Base-by-base conservation (phyloP, 2,113 vertebrate genomes). In the Apodemus sylvaticus region DNA sequence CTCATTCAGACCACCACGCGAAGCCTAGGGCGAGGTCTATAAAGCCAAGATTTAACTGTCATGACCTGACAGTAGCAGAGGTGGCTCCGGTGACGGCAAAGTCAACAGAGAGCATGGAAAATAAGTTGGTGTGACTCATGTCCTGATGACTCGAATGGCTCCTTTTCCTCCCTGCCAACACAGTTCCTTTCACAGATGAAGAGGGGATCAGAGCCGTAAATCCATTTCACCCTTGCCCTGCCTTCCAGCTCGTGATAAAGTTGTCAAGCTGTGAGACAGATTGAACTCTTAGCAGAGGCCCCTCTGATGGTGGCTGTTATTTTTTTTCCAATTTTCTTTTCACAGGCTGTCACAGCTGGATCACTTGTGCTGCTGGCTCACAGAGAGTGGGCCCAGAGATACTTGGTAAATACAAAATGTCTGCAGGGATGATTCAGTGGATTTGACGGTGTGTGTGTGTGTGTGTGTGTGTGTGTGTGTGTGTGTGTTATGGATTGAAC, bases 371-470 rank as follows among this genome's bases (percentile, higher is more conserved):
- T 97, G 12, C 16, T 96, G 95, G 97, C 98, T 94, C 94, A 97
- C 70, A 97, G 86, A 95, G 58, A 96, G 26, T 62, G 95, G 95
- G 97, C 89, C 4, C 92, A 95, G 85, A 98, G 93, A 97, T 92
- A 96, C 81, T 94, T 98, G 98, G 98, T 98, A 98, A 98, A 91
- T 85, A 86, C 58, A 74, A 4, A 73, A 73, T 45, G n/a, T 77
- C 2, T 0, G 0, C 0, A 19, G 31, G 14, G 48, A 55, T 48
- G 20, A 34, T 5, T 66, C 62, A 91, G 51, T 60, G 58, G 58
- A 22, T 36, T n/a, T 36, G 34, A 89, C 93, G 45, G 92, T 39
- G 53, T 82, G 29, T 31, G 76, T 78, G 76, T 53, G 66, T 68
- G 68, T 24, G 60, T 48, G n/a, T 86, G 42, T 71, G 34, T 55